These are phyloP conservation scores for Acanthaster planci DNA, from an alignment of 35 echinoderm and acorn worm species.

Conservation along the genomic window DNA sequence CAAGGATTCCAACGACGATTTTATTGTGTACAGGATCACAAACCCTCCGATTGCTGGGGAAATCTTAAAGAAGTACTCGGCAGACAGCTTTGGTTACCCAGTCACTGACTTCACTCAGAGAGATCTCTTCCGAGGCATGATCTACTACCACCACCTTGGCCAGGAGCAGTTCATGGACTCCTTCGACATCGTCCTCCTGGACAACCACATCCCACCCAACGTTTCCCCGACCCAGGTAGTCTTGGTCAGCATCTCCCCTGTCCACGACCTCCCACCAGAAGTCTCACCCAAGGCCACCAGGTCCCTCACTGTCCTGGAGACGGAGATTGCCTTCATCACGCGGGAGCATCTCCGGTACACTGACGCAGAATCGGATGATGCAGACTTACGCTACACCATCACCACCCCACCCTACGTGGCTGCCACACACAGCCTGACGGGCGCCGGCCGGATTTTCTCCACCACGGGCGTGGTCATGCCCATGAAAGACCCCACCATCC, in stretches of 20 bases:
- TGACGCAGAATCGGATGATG: conserved; percentile 71
- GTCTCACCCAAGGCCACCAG: conserved; percentile 27
- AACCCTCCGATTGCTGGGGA: conserved; percentile 69
- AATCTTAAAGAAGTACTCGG: conserved; percentile 82
- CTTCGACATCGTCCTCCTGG: conserved; percentile 76
- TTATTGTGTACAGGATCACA: conserved; percentile 80
- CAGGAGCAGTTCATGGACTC: conserved; percentile 80
- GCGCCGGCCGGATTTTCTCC: conserved; percentile 80
- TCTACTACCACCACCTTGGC: conserved; percentile 96
- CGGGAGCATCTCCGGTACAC: conserved; percentile 77
- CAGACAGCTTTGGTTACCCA: conserved; percentile 82
- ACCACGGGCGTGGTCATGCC: conserved; percentile 63
- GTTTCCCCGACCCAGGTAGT: conserved; percentile 67
- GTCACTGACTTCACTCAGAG: conserved; percentile 91
- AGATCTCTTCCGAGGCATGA: conserved; percentile 80
- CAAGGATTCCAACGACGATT: conserved; percentile 79
- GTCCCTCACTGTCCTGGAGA: conserved; percentile 71
- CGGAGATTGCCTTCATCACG: conserved; percentile 76
- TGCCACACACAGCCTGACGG: conserved; percentile 76
- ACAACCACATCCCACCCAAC: conserved; percentile 89
- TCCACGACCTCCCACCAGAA: conserved; percentile 81
- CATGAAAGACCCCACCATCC: conserved; percentile 62
- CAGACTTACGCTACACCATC: conserved; percentile 67
- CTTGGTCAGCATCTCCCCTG: conserved; percentile 64
- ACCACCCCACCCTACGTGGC: conserved; percentile 84